Percentiles rank a stretch among this genome's conserved stretches.
Evolutionary conservation across 2,888 invertebrate species (phyloP).

Genomic region (Rotaria macrura): DNA sequence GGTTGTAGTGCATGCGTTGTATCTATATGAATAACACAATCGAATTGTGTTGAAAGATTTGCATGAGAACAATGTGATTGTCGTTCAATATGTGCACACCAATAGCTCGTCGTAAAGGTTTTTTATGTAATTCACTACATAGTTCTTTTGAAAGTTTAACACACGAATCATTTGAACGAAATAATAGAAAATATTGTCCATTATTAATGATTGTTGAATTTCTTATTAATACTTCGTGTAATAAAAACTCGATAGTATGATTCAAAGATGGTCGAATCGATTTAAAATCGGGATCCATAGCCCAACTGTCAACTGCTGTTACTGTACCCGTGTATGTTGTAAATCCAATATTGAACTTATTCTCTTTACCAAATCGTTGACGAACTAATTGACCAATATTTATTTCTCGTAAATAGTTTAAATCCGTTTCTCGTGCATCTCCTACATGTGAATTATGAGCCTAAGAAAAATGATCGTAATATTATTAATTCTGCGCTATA

Average conservation of each 20-base stretch:
- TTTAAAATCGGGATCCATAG: constrained; percentile 1
- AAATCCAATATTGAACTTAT: not conserved
- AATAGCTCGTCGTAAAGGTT: not conserved
- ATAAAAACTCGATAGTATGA: not conserved
- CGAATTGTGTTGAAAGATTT: not conserved
- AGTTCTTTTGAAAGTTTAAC: not conserved
- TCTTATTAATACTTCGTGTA: not conserved
- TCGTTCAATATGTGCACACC: not conserved
- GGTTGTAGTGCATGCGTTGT: not conserved
- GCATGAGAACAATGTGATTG: not conserved
- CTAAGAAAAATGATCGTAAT: not conserved
- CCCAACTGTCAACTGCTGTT: not conserved
- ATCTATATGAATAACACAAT: constrained; percentile 8
- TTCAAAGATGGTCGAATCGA: not conserved
- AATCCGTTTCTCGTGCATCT: not conserved
- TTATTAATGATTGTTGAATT: not conserved
- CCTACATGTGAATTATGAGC: constrained; percentile 4
- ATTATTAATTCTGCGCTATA: no score
- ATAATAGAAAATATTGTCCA: not conserved
- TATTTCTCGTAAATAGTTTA: not conserved
- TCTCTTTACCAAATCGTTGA: not conserved
- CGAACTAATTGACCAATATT: constrained; percentile 9
- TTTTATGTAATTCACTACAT: not conserved
- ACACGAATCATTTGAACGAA: not conserved
- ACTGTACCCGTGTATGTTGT: not conserved